Base-by-base conservation (phyloP, 2,113 vertebrate species). In the Dromaius novaehollandiae region DNA sequence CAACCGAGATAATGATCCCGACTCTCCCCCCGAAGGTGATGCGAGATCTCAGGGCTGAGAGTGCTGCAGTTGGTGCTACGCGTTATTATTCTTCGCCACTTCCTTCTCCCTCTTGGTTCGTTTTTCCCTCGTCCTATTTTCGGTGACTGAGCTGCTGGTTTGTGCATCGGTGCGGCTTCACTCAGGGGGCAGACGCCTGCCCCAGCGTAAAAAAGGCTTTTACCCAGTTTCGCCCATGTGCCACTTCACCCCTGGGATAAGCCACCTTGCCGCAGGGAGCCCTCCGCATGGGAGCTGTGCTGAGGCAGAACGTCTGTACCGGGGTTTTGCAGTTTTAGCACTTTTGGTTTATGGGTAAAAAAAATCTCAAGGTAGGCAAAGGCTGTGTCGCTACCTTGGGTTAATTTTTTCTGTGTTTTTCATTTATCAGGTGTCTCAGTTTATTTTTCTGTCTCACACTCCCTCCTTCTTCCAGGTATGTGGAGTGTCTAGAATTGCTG, bases 1-100 rank as follows among this genome's bases (percentile, higher is more conserved):
- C 17, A 53, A 40, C 5, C 0, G 1, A 38, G 58, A 17, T 4
- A 19, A 28, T 0, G 2, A 24, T 12, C 56, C 65, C 1, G 2
- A 18, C 17, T 5, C 56, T 16, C 8, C 13, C 61, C 9, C 5
- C 2, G 0, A 24, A 4, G 19, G 22, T 2, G 32, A 66, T 28
- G 17, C 11, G 73, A 32, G 16, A 7, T 9, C 2, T 0, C 24
- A 13, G 34, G 30, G 17, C 0, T 21, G 36, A 42, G 69, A 56
- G 30, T 1, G 0, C 71, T 36, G 48, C 48, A 17, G 8, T 1
- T 21, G 21, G 36, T 14, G 21, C 0, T 7, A 28, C 1, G 6
- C 2, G 3, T 19, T 14, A 9, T 26, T 3, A 13, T 1, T 1
- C 38, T 36, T 25, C 7, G 44, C 44, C 32, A 38, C 64, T 50